Conservation (phyloP, 2,888 invertebrate species). For the Nymphalis polychloros region DNA sequence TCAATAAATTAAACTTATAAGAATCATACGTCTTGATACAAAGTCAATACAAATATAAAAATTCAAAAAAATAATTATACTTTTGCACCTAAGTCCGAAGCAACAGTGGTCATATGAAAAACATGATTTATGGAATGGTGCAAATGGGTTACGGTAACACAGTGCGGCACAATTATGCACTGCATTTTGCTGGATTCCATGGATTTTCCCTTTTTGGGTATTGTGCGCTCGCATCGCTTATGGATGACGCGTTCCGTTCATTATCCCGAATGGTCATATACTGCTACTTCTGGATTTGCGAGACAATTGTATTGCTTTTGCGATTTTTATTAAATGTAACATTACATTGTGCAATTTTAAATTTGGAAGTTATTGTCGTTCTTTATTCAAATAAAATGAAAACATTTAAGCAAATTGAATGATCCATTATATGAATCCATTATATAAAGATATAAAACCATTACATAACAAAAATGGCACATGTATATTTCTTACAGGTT, state of each 20-base stretch:
- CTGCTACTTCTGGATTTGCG: slow-evolving; percentile 15
- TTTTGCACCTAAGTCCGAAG: slow-evolving; percentile 44
- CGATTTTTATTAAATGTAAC: not conserved
- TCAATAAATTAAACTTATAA: too few relatives aligned
- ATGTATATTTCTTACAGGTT: too few relatives aligned
- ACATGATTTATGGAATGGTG: slow-evolving; percentile 75
- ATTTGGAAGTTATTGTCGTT: not conserved
- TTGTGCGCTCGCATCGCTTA: slow-evolving; percentile 22
- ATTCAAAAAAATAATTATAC: not conserved
- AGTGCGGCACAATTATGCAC: slow-evolving; percentile 62
- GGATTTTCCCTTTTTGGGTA: slow-evolving; percentile 30
- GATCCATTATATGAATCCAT: too few relatives aligned
- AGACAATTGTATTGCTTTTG: not conserved
- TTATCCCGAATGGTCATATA: slow-evolving; percentile 13
- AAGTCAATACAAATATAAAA: not conserved
- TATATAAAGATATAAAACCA: too few relatives aligned
- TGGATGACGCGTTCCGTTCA: not conserved
- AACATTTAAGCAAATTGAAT: too few relatives aligned
- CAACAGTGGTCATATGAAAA: slow-evolving; percentile 41
- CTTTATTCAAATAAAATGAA: not conserved
- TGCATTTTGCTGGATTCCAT: slow-evolving; percentile 32
- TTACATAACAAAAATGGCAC: too few relatives aligned
- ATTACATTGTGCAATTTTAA: too few relatives aligned
- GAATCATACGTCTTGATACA: too few relatives aligned
- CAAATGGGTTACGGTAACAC: slow-evolving; percentile 77